A percentile compares a stretch with the other conserved stretches of the same genome.
Evolutionary conservation across 2,888 invertebrate species (phyloP).

Genomic region (Sclerodermus sp.): DNA sequence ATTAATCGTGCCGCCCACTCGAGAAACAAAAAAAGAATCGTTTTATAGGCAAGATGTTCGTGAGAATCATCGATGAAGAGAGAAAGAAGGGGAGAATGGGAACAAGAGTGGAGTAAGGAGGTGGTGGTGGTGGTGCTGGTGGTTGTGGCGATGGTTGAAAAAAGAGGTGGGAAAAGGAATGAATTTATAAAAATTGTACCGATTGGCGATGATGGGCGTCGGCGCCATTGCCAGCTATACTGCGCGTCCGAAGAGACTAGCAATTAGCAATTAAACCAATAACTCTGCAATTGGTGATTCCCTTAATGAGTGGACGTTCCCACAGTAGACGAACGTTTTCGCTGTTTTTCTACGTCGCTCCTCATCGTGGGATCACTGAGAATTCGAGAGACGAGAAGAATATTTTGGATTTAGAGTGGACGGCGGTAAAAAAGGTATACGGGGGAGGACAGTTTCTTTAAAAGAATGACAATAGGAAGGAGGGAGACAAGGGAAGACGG

Average conservation of each 20-base stretch:
- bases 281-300: slow-evolving; percentile 52
- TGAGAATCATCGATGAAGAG: slow-evolving; percentile 11
- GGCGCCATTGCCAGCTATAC: slow-evolving; percentile 25
- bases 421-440: no score
- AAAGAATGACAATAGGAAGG: no score
- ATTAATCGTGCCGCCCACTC: slow-evolving; percentile 24
- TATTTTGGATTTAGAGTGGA: no score
- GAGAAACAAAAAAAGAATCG: slow-evolving; percentile 8
- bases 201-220: slow-evolving; percentile 30
- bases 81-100: background rate
- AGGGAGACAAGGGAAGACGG: no score
- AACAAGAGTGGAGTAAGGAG: background rate
- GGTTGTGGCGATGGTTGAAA: no score
- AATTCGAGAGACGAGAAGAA: no score
- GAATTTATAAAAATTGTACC: slow-evolving; percentile 28
- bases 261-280: slow-evolving; percentile 56
- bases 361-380: background rate
- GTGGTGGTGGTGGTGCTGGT: no score
- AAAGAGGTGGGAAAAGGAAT: background rate
- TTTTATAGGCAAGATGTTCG: slow-evolving; percentile 16
- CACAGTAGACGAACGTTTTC: slow-evolving; percentile 31
- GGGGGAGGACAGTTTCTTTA: no score
- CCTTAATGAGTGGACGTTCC: slow-evolving; percentile 43
- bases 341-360: slow-evolving; percentile 15
- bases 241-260: slow-evolving; percentile 30